Conservation (phyloP, 2,888 invertebrate genomes). For the Steromphala cineraria region DNA sequence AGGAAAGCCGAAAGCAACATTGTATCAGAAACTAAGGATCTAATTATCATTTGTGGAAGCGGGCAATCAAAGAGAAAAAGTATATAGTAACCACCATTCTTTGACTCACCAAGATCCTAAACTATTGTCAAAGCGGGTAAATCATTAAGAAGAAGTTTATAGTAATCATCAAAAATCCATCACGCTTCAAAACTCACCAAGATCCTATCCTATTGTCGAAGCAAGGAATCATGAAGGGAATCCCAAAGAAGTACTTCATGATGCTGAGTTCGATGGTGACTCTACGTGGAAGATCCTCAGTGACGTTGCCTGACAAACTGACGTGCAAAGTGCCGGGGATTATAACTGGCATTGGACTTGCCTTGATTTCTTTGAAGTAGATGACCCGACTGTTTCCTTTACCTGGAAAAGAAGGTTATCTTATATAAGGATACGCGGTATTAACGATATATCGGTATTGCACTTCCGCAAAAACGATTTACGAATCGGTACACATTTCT, state of each 20-base stretch:
- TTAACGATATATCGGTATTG: too few species aligned
- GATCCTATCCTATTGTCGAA: conserved; percentile 65
- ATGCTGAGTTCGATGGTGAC: conserved; percentile 64
- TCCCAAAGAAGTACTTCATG: conserved; percentile 67
- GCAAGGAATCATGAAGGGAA: conserved; percentile 69
- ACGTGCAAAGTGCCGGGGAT: conserved; percentile 68
- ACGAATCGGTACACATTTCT: too few species aligned
- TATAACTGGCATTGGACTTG: conserved; percentile 64
- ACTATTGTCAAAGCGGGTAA: conserved; percentile 63
- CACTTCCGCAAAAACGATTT: too few species aligned
- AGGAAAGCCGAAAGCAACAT: conserved; percentile 44
- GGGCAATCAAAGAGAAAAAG: conserved; percentile 67
- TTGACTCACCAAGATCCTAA: conserved; percentile 69
- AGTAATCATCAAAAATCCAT: too few species aligned
- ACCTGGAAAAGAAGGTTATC: conserved; percentile 44
- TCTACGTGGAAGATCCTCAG: conserved; percentile 58
- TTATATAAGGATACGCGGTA: too few species aligned
- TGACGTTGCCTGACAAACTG: conserved; percentile 63
- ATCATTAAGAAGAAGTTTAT: conserved; percentile 50
- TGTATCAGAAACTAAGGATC: conserved; percentile 58
- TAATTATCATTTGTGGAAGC: conserved; percentile 64
- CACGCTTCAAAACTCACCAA: conserved; percentile 70
- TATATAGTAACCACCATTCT: too few species aligned
- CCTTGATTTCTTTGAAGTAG: conserved; percentile 54
- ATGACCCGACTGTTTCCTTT: conserved; percentile 55